Evolutionary conservation across 1,140 invertebrate genomes (phyloP), one percentile per base, ranked within the genome.

Genomic region (Zaprionus tsacasi): DNA sequence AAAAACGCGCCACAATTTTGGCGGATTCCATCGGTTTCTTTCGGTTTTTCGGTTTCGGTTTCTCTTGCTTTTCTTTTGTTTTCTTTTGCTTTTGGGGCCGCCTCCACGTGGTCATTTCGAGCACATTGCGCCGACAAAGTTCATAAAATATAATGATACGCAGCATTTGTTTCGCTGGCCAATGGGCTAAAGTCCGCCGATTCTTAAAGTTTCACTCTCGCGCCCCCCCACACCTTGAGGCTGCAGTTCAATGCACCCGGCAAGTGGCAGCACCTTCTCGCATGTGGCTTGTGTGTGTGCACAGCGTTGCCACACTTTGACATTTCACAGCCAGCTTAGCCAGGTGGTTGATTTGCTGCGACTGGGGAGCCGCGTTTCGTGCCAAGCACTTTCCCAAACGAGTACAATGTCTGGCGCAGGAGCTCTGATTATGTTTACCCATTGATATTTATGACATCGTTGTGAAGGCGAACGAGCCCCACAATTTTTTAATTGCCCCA

Each of bases 111-210:
- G 52, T 52, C 67, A 67, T 85, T 88, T 70, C 33, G 56, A 58
- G 55, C 77, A 78, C 83, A 80, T 70, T 81, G 78, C 64, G 82
- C 55, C 59, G 50, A 17, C 6, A 25, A 73, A 73, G 72, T 80
- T 87, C 80, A 88, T 87, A 82, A 88, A 87, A 87, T 78, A 75
- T 83, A 87, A 87, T 87, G 83, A 87, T 88, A 88, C 77, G 77
- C 83, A 76, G 82, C 67, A 88, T 88, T 83, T 83, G 67, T 56
- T 71, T 60, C 10, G 15, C 48, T 40, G 36, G 71, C 27, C 50
- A 67, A 56, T 70, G 21, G 21, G 66, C 52, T 50, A 55, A 36
- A 76, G 25, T 54, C 40, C n/a, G 45, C 27, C 60, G 52, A 55
- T 74, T 38, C 43, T 69, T 79, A 27, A 43, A 64, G 35, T 50